Evolutionary conservation across 2,113 vertebrate genomes (phyloP), one percentile per base, ranked within the genome.

Genomic region (Eurypyga helias): DNA sequence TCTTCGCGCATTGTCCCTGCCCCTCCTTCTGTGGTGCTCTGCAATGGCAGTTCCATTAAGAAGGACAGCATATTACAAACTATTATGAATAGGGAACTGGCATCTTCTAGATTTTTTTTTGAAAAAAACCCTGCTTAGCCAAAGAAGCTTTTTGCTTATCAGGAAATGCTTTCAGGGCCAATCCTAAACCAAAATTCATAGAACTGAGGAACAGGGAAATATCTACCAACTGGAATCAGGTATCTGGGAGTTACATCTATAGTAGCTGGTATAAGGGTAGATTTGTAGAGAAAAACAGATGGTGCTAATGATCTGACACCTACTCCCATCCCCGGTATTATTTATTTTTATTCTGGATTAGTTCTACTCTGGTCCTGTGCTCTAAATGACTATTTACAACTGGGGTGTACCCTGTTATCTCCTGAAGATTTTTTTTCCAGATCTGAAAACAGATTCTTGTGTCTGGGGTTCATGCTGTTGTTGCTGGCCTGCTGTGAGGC

Each of bases 321-420:
- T 41, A n/a, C 14, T 76, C 4, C 18, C 12, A 43, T 62, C 4
- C 7, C 14, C 0, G 0, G 5, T 51, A 24, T 45, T 49, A 78
- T 67, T 77, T 17, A 9, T 65, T 51, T 81, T 80, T 66, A 46
- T 75, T 87, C 11, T 80, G 36, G 5, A 28, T 51, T 61, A 57
- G 26, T 28, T 66, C 46, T 71, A n/a, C 9, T 76, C 36, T 43
- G 9, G 11, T 31, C 18, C 38, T 66, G 36, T n/a, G 9, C 10
- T 70, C 17, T 76, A 66, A 76, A 76, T 31, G 28, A 6, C 41
- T 11, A 15, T 41, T 79, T 79, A 29, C 3, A 55, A 21, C 29
- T 70, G 17, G 41, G 75, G 9, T 17, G 7, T 13, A 10, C 11
- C 15, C 5, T 13, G 18, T 61, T 18, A 76, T 54, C 1, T 45